Conservation (phyloP, 2,113 vertebrate genomes). For the Struthio camelus region DNA sequence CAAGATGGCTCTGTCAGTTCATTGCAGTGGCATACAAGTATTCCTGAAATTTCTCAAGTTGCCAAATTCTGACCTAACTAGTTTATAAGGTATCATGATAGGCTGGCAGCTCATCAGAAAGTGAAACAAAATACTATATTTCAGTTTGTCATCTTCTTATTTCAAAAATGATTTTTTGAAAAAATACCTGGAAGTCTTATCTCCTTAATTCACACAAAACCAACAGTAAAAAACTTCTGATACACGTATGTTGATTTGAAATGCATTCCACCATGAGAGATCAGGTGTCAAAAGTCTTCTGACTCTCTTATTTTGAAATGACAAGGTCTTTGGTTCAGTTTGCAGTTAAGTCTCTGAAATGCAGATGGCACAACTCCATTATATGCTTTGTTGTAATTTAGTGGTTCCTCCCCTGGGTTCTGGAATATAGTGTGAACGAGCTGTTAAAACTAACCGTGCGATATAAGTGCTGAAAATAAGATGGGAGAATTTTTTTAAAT, state of each 20-base stretch:
- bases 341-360: conserved; percentile 7
- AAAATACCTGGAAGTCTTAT: background rate
- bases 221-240: background rate
- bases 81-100: background rate
- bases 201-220: background rate
- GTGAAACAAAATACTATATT: background rate
- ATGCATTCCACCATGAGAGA: background rate
- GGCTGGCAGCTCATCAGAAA: background rate
- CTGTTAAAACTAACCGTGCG: conserved; percentile 24
- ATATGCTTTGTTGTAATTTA: conserved; percentile 37
- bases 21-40: background rate
- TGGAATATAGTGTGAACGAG: conserved; percentile 1
- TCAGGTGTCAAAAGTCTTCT: background rate
- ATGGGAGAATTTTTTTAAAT: background rate
- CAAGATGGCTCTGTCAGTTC: background rate
- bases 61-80: background rate
- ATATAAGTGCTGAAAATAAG: background rate
- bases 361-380: background rate
- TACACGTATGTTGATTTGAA: background rate
- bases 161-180: background rate
- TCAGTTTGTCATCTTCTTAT: background rate
- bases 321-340: background rate
- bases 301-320: conserved; percentile 35
- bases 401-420: conserved; percentile 1
- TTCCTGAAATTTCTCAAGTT: background rate